A percentile compares a stretch with the other conserved stretches of the same genome.
These are phyloP conservation scores for Acleris literana DNA, from an alignment of 2,888 invertebrate genomes.

Conservation along the genomic window DNA sequence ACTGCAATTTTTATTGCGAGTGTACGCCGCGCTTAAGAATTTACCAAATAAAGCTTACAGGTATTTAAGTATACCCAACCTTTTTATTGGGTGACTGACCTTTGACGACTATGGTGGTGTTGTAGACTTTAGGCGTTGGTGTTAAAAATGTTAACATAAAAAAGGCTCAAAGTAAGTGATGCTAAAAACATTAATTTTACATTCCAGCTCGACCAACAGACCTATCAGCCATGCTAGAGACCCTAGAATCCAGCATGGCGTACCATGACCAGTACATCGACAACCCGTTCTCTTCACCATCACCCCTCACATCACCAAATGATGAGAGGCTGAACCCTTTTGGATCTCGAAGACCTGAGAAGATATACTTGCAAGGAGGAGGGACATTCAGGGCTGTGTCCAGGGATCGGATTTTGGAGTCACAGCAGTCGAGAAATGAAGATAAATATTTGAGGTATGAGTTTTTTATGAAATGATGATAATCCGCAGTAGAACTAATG, in stretches of 20 bases:
- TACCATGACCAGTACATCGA: constrained; percentile 78
- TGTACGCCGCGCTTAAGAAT: no score
- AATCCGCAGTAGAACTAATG: no score
- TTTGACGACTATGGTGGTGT: no score
- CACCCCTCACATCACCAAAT: constrained; percentile 77
- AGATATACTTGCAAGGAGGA: constrained; percentile 78
- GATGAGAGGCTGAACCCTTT: constrained; percentile 73
- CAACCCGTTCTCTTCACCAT: constrained; percentile 80
- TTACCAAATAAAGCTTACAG: no score
- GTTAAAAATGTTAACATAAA: no score
- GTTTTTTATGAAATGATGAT: no score
- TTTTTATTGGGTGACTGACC: no score
- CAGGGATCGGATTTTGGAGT: constrained; percentile 73
- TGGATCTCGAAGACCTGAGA: constrained; percentile 67
- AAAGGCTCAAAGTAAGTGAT: background rate
- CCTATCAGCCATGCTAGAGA: constrained; percentile 73
- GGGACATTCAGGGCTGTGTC: constrained; percentile 77
- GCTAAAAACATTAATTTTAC: background rate
- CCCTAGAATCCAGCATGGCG: constrained; percentile 68
- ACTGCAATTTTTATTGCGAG: no score
- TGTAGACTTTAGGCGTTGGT: no score
- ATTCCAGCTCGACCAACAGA: constrained; percentile 75
- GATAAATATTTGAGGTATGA: constrained; percentile 76
- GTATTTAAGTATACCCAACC: no score
- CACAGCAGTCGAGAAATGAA: constrained; percentile 70